Base-by-base conservation (phyloP, 2,113 vertebrate species). In the Heterotilapia buettikoferi region DNA sequence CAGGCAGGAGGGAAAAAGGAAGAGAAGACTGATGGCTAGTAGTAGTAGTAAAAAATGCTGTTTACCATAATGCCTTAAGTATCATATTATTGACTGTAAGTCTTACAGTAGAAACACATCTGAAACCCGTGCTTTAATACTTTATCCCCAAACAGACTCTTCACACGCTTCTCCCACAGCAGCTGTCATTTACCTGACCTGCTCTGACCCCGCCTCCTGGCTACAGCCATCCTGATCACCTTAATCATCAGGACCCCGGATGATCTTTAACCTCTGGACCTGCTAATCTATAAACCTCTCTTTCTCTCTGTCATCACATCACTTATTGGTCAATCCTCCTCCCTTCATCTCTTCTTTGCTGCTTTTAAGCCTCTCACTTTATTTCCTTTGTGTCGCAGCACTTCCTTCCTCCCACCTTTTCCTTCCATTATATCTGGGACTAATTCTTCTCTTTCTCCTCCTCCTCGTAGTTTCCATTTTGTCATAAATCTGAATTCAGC, bases 201-300 rank as follows among this genome's bases (percentile, higher is more conserved):
- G 13, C 24, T 81, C 26, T 83, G 86, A 78, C 33, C 54, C 68
- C 68, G 66, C 66, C 66, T 84, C 16, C 26, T 9, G n/a, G 76
- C 59, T 82, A 36, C n/a, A 5, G 1, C 6, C 6, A 33, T 4
- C 26, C 73, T 52, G 1, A 80, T 38, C 61, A 45, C 14, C 24
- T 29, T 18, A 11, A 61, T 82, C 33, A 81, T 40, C 47, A 45
- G n/a, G 47, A 33, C 7, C 12, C 50, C 1, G 0, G 8, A 0
- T 52, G 79, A 88, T 50, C 89, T 90, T 43, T 54, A 57, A 82
- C 63, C 85, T 76, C 40, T 33, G 16, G 5, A n/a, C 3, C n/a
- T 11, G 71, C 73, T 76, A 80, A 88, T 88, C 89, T 88, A 7
- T 73, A 24, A 66, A 56, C 73, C 16, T 78, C 68, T 73, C 16